These are phyloP conservation scores for Macrochelys suwanniensis DNA, from an alignment of 2,797 vertebrate genomes.

Conservation along the genomic window DNA sequence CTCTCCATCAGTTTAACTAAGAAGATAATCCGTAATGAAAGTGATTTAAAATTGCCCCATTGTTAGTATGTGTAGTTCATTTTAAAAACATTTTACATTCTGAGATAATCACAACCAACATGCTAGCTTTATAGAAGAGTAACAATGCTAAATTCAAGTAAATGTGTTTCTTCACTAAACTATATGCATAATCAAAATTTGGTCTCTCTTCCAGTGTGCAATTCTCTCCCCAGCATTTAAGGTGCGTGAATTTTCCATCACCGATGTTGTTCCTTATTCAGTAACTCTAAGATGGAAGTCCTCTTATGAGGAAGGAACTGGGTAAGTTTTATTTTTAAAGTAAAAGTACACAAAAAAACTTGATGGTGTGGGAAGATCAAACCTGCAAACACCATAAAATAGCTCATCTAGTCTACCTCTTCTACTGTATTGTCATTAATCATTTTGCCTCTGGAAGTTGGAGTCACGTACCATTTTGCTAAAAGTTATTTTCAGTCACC, in stretches of 20 bases:
- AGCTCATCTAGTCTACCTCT: not conserved
- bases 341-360: not conserved
- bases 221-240: slow-evolving; percentile 88
- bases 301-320: slow-evolving; percentile 83
- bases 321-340: slow-evolving; percentile 72
- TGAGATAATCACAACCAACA: not conserved
- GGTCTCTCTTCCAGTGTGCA: slow-evolving; percentile 80
- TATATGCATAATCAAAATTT: not conserved
- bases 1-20: not conserved
- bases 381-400: not conserved
- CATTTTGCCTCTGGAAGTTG: not conserved
- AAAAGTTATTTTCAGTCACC: not conserved
- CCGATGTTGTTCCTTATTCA: slow-evolving; percentile 84
- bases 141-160: not conserved
- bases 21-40: not conserved
- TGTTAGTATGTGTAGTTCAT: slow-evolving; percentile 14
- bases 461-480: not conserved
- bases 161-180: not conserved
- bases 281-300: slow-evolving; percentile 84
- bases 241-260: slow-evolving; percentile 87
- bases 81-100: not conserved
- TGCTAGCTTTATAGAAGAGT: not conserved
- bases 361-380: not conserved
- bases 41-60: not conserved
- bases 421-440: not conserved